Evolutionary conservation across 64 coral and sea anemone species (phyloP).

Genomic region (Stichodactyla helianthus): DNA sequence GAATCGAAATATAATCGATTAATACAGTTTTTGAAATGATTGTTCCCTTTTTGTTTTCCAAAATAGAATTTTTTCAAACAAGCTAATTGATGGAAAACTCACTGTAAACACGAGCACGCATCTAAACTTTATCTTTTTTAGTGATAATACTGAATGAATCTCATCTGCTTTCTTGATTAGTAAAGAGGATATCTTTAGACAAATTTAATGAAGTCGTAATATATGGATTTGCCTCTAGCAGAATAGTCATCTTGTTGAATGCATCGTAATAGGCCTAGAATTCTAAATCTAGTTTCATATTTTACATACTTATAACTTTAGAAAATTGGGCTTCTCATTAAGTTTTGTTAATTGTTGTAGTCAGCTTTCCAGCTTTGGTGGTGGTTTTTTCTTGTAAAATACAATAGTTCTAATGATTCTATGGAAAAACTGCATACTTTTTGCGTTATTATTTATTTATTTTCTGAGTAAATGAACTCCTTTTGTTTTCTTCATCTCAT

Average conservation of each 20-base stretch:
- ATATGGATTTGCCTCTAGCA: constrained; percentile 10
- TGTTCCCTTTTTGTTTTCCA: neutral
- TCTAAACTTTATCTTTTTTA: neutral
- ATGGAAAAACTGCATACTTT: neutral
- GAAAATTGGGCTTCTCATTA: neutral
- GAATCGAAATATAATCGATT: neutral
- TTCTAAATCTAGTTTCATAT: neutral
- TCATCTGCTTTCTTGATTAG: neutral
- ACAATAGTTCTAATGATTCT: neutral
- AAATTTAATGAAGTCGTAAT: constrained; percentile 13
- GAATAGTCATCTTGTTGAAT: neutral
- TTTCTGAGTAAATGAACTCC: neutral
- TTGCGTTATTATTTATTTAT: constrained; percentile 1
- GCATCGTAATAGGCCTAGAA: neutral
- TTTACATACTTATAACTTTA: neutral
- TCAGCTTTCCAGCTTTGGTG: neutral
- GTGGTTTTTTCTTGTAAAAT: neutral
- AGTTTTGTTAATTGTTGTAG: neutral
- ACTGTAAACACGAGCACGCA: no score
- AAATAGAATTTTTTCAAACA: neutral
- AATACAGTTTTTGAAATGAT: neutral
- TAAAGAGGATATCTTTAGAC: constrained; percentile 13
- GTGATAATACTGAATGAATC: constrained; percentile 4
- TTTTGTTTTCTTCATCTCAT: neutral
- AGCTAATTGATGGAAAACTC: no score